Conservation (phyloP, 2,797 vertebrate genomes). For the Halcyon chelicuti region DNA sequence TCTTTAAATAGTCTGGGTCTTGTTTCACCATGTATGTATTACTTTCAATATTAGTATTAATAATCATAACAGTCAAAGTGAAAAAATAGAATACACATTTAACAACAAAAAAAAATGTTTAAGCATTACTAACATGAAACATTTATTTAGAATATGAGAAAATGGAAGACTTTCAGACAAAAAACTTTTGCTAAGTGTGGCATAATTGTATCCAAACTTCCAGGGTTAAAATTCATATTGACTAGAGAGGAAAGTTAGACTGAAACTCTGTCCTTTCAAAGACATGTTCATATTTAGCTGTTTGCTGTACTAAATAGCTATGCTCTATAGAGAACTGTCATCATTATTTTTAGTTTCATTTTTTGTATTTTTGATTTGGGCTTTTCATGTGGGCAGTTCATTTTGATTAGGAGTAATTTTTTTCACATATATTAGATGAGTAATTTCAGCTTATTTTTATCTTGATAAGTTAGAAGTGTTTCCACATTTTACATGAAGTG, state of each 20-base stretch:
- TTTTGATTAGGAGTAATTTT: slow-evolving; percentile 45
- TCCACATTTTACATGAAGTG: slow-evolving; percentile 41
- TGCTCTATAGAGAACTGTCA: background rate
- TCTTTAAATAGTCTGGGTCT: background rate
- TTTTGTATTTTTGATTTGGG: slow-evolving; percentile 18
- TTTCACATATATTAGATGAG: background rate
- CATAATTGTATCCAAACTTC: background rate
- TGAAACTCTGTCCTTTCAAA: background rate
- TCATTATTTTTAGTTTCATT: background rate
- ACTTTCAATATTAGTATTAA: background rate
- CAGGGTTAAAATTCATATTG: background rate
- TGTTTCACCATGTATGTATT: background rate
- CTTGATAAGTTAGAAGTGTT: slow-evolving; percentile 24
- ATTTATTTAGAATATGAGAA: background rate
- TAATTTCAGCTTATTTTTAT: slow-evolving; percentile 52
- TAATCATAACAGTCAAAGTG: background rate
- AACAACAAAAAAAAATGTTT: background rate
- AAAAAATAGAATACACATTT: background rate
- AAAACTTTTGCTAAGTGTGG: background rate
- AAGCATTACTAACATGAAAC: background rate
- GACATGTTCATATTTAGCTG: background rate
- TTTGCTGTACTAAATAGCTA: slow-evolving; percentile 11
- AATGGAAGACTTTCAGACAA: background rate
- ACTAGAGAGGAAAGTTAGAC: background rate
- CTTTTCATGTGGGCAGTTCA: slow-evolving; percentile 23